Conservation (phyloP, 23 tunicate genomes). For the Aplidium turbinatum region DNA sequence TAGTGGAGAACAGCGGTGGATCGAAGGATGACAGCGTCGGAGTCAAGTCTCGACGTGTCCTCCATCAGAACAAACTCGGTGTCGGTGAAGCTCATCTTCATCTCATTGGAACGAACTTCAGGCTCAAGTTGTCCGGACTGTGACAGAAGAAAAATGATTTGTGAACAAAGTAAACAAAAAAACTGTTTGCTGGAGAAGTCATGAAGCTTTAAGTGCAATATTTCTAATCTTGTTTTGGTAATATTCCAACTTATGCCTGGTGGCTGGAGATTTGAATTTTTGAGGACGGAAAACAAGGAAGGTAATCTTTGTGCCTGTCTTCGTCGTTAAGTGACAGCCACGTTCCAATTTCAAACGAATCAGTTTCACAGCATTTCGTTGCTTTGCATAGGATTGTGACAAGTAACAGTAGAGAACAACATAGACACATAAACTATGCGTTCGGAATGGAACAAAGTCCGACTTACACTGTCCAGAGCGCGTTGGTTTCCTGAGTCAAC, state of each 20-base stretch:
- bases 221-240: too few species aligned
- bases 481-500: slow-evolving; percentile 45
- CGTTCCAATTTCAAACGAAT: too few species aligned
- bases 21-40: slow-evolving; percentile 91
- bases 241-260: too few species aligned
- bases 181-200: neutral
- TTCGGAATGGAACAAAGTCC: neutral
- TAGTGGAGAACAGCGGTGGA: slow-evolving; percentile 79
- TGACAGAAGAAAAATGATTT: neutral
- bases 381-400: too few species aligned
- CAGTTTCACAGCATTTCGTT: too few species aligned
- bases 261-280: too few species aligned
- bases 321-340: too few species aligned
- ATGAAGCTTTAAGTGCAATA: too few species aligned
- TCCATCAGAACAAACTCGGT: slow-evolving; percentile 94
- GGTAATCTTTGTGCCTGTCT: too few species aligned
- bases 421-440: neutral
- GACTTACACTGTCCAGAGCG: slow-evolving; percentile 46
- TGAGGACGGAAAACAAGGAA: too few species aligned
- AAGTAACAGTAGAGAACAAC: neutral
- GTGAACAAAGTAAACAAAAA: neutral
- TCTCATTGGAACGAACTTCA: slow-evolving; percentile 19
- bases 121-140: slow-evolving; percentile 58
- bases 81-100: slow-evolving; percentile 73
- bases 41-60: slow-evolving; percentile 40